phyloP scores from a whole-genome alignment of 2,797 vertebrate species.

The Takifugu rubripes region DNA sequence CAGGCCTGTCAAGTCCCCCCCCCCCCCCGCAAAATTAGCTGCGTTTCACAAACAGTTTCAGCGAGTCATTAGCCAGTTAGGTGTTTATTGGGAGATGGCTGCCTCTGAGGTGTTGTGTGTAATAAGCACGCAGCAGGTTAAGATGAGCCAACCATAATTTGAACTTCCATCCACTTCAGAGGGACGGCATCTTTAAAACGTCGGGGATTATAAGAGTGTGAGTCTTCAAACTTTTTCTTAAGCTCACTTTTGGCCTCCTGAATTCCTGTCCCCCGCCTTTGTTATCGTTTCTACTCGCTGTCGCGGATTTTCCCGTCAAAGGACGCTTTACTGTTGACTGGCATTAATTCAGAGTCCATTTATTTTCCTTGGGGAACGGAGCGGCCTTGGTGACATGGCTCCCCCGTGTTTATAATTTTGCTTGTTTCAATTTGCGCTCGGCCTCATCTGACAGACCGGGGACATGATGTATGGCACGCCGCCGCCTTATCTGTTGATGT shows the following conservation, averaged over 20 bases:
- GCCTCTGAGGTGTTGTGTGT: constrained; percentile 52
- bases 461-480: constrained; percentile 71
- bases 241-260: background rate
- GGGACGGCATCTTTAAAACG: constrained; percentile 4
- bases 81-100: constrained; percentile 77
- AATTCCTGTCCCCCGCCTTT: constrained; percentile 30
- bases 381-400: constrained; percentile 69
- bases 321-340: background rate
- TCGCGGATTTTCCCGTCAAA: constrained; percentile 36
- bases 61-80: constrained; percentile 69
- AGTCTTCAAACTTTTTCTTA: too few relatives aligned
- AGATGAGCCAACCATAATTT: constrained; percentile 49
- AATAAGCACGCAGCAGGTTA: constrained; percentile 66
- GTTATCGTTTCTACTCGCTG: constrained; percentile 54
- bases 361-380: constrained; percentile 68
- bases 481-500: constrained; percentile 77
- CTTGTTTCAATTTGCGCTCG: constrained; percentile 75
- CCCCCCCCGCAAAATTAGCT: constrained; percentile 71
- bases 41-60: constrained; percentile 79
- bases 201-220: background rate
- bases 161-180: constrained; percentile 34
- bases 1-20: constrained; percentile 62
- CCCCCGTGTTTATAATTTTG: constrained; percentile 78
- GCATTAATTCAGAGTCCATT: constrained; percentile 72
- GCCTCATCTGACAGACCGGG: constrained; percentile 67